A percentile compares a stretch with the other conserved stretches of the same genome.
Conservation (phyloP, 2,888 invertebrate genomes). For the Conops quadrifasciatus region DNA sequence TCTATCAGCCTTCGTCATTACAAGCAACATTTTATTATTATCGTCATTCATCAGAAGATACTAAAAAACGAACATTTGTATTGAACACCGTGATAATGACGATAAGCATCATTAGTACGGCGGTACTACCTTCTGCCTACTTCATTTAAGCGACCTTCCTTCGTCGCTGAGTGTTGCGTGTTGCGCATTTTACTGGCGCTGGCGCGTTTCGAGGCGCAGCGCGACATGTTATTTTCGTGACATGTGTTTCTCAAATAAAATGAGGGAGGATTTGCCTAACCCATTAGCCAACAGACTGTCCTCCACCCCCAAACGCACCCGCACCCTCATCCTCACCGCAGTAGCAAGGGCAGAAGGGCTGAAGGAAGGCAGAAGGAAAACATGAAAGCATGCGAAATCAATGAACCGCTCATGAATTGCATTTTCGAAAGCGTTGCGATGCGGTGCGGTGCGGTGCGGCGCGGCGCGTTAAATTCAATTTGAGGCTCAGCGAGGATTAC, state of each 20-base stretch:
- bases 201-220: neutral
- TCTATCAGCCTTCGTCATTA: neutral
- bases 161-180: neutral
- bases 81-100: neutral
- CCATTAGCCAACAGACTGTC: conserved; percentile 44
- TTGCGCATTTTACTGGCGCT: conserved; percentile 29
- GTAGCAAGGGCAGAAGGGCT: neutral
- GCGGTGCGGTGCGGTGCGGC: neutral
- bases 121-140: neutral
- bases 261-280: conserved; percentile 33
- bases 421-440: conserved; percentile 51
- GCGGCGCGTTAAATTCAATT: conserved; percentile 62
- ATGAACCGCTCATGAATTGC: conserved; percentile 35
- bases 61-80: neutral
- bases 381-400: conserved; percentile 35
- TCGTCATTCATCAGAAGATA: neutral
- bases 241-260: conserved; percentile 51
- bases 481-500: conserved; percentile 47
- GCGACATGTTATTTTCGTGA: conserved; percentile 50
- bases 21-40: neutral
- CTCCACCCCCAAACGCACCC: conserved; percentile 44
- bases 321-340: conserved; percentile 23
- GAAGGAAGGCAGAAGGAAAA: conserved; percentile 20
- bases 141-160: conserved; percentile 4
- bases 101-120: neutral